Percentiles rank a stretch among this genome's conserved stretches.
phyloP scores from a whole-genome alignment of 2,888 invertebrate genomes.

The Stictocephala bisonia region DNA sequence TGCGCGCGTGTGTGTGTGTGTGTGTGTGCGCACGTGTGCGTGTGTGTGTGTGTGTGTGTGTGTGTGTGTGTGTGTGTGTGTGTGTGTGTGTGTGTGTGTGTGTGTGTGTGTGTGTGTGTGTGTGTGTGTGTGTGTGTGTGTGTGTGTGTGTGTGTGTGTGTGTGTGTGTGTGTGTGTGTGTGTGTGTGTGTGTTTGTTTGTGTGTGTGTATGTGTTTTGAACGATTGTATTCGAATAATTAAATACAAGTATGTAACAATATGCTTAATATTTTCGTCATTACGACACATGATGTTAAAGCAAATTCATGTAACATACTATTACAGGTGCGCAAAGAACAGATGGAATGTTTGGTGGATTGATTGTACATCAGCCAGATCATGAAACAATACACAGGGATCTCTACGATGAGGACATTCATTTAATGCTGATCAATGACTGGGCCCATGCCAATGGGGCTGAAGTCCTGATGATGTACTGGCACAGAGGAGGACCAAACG shows the following conservation, averaged over 20 bases:
- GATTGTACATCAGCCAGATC: constrained; percentile 76
- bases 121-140: background rate
- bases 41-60: constrained; percentile 13
- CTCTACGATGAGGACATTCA: constrained; percentile 87
- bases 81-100: constrained; percentile 13
- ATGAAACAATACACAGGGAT: constrained; percentile 69
- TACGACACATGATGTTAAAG: background rate
- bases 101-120: constrained; percentile 4
- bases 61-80: constrained; percentile 13
- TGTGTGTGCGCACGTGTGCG: background rate
- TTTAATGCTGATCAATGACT: constrained; percentile 81
- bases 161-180: too few species aligned
- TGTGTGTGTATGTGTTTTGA: too few species aligned
- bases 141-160: background rate
- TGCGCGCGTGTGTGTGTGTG: constrained; percentile 4
- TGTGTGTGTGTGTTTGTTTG: too few species aligned
- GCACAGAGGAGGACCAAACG: constrained; percentile 84
- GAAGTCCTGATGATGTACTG: constrained; percentile 86
- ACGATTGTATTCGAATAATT: too few species aligned
- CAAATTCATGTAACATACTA: background rate
- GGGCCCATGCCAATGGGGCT: constrained; percentile 80
- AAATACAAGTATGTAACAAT: too few species aligned
- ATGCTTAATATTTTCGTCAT: too few species aligned
- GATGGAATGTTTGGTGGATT: constrained; percentile 87
- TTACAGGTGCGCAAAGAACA: constrained; percentile 81